Base-by-base conservation (phyloP, 2,113 vertebrate genomes). In the Hydrolagus affinis region DNA sequence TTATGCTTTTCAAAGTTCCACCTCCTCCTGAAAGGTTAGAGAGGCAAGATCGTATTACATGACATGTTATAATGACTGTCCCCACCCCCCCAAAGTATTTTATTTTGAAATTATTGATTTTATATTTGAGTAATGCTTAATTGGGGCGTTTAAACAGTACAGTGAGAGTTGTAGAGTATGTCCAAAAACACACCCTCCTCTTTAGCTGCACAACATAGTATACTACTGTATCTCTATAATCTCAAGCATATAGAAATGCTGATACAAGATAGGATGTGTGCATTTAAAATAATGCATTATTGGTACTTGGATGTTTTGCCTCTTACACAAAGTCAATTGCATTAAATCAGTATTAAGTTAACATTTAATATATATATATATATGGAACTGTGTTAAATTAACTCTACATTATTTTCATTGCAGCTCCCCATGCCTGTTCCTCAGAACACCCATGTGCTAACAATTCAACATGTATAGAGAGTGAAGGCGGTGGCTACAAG, bases 401-500 rank as follows among this genome's bases (percentile, higher is more conserved):
- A 19, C 8, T 44, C 44, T 68, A 64, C 15, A 64, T 32, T 10
- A 30, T 83, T 30, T 64, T 62, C 23, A 57, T 85, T 87, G 85
- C 90, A 99, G 98, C 96, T 70, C 90, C 91, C 80, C 94, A 94
- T 9, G 92, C 91, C 11, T 98, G 98, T 87, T 91, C 94, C 76
- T 92, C 93, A 17, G 25, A 30, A 1, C 88, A 90, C 68, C 95
- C 96, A 59, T 99, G 98, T 30, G 91, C 89, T 70, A 94, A 94
- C 85, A 97, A 97, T 11, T 94, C 96, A 62, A 96, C 94, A 0
- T 99, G 98, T 86, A 91, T 96, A 85, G 92, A 96, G 89, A 94
- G 94, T 0, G 94, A 94, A 0, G 88, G 93, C 11, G 95, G 96
- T 25, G 91, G 91, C 83, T 96, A 95, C 56, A 90, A 94, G 66